Percentiles rank a stretch among this genome's conserved stretches.
Conservation (phyloP, 2,888 invertebrate genomes). For the Caenorhabditis parvicauda region DNA sequence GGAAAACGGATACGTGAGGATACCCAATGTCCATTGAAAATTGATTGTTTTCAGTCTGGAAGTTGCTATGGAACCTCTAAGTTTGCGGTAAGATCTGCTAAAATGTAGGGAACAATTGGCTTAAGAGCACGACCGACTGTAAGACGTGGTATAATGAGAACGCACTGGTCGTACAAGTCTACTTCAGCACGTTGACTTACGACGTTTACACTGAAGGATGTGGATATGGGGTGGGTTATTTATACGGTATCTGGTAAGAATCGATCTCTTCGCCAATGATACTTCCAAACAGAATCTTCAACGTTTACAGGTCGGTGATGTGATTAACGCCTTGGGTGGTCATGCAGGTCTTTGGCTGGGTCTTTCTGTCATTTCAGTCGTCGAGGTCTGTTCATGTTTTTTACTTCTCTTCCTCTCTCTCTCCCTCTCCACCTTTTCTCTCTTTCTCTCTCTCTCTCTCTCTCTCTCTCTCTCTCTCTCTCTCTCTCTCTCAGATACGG, state of each 20-base stretch:
- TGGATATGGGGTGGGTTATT: constrained; percentile 29
- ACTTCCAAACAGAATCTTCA: not conserved
- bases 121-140: constrained; percentile 11
- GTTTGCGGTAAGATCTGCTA: not conserved
- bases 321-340: constrained; percentile 64
- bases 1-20: constrained; percentile 1
- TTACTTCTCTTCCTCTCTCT: not conserved
- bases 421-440: not conserved
- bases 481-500: no score
- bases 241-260: not conserved
- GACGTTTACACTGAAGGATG: constrained; percentile 42
- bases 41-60: constrained; percentile 6
- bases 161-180: constrained; percentile 62
- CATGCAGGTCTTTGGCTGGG: constrained; percentile 64
- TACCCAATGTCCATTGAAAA: not conserved
- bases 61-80: constrained; percentile 15
- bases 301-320: constrained; percentile 55
- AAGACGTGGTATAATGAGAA: constrained; percentile 49
- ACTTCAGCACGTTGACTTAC: constrained; percentile 60
- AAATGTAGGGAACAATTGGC: constrained; percentile 4
- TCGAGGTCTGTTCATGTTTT: constrained; percentile 50
- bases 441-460: not conserved
- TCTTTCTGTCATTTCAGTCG: constrained; percentile 63
- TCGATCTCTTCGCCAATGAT: not conserved
- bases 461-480: not conserved